phyloP scores from a whole-genome alignment of 2,113 vertebrate genomes.

The Dasyprocta punctata region DNA sequence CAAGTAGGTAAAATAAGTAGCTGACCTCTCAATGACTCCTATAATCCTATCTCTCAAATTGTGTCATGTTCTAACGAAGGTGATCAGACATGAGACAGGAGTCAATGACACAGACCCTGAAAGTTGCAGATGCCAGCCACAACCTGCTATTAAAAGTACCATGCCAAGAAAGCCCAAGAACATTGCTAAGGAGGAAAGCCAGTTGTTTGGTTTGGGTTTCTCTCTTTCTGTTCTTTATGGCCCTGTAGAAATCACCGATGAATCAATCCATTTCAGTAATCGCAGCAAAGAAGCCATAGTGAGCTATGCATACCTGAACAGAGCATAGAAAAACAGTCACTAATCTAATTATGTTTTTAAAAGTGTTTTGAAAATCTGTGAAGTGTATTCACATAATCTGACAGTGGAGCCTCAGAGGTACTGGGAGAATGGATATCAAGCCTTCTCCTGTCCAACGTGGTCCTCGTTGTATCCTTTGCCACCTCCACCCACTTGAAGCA shows the following conservation, averaged over 20 bases:
- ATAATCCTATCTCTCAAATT: background rate
- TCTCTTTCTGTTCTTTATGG: background rate
- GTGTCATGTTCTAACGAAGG: background rate
- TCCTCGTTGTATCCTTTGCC: background rate
- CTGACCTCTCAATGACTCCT: background rate
- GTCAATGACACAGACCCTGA: background rate
- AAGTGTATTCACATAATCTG: background rate
- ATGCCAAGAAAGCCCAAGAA: background rate
- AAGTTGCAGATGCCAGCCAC: background rate
- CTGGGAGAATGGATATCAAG: background rate
- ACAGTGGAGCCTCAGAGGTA: background rate
- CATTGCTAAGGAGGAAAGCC: background rate
- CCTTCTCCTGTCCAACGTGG: rapidly evolving
- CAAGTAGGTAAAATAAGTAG: background rate
- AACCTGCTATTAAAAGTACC: background rate
- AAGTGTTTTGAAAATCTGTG: background rate
- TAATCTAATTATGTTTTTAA: background rate
- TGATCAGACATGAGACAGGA: background rate
- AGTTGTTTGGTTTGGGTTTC: background rate
- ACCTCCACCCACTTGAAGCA: background rate
- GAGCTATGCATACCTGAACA: background rate
- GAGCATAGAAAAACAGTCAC: background rate
- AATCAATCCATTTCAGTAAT: background rate
- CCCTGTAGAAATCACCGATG: background rate
- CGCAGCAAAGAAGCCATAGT: background rate